phyloP scores from a whole-genome alignment of 2,888 invertebrate species.

The Portevinia maculata region DNA sequence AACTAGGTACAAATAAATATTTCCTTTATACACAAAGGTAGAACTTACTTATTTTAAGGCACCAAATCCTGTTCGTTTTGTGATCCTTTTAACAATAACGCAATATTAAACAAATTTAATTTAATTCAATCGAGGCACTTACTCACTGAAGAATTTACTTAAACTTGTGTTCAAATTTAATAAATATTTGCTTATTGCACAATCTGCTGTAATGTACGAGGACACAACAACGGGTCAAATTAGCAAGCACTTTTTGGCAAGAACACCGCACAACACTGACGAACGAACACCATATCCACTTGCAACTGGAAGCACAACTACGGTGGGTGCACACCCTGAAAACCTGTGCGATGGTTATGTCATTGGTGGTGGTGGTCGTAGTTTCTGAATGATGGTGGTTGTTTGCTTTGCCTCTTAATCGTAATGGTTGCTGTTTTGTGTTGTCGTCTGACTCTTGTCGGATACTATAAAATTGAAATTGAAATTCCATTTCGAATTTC shows the following conservation, averaged over 20 bases:
- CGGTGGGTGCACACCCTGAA: constrained; percentile 61
- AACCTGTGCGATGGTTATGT: constrained; percentile 67
- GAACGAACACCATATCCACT: constrained; percentile 53
- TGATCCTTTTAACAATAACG: not conserved
- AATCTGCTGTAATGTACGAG: not conserved
- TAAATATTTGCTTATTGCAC: constrained; percentile 32
- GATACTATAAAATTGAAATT: constrained; percentile 59
- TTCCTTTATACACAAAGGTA: no score
- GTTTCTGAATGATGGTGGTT: constrained; percentile 14
- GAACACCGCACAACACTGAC: constrained; percentile 39
- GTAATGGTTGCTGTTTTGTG: constrained; percentile 26
- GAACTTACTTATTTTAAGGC: no score
- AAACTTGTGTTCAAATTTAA: constrained; percentile 47
- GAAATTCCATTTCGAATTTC: constrained; percentile 62
- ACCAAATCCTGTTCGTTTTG: not conserved
- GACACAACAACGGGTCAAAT: constrained; percentile 21
- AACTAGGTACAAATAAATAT: no score
- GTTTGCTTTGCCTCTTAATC: constrained; percentile 6
- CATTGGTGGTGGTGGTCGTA: constrained; percentile 22
- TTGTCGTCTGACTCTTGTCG: constrained; percentile 9
- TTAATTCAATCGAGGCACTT: not conserved
- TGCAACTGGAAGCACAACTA: constrained; percentile 63
- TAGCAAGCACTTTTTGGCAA: constrained; percentile 48
- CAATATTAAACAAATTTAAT: not conserved
- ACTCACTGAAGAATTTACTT: constrained; percentile 23